Evolutionary conservation across 2,113 vertebrate genomes (phyloP).

Genomic region (Copsychus sechellarum): DNA sequence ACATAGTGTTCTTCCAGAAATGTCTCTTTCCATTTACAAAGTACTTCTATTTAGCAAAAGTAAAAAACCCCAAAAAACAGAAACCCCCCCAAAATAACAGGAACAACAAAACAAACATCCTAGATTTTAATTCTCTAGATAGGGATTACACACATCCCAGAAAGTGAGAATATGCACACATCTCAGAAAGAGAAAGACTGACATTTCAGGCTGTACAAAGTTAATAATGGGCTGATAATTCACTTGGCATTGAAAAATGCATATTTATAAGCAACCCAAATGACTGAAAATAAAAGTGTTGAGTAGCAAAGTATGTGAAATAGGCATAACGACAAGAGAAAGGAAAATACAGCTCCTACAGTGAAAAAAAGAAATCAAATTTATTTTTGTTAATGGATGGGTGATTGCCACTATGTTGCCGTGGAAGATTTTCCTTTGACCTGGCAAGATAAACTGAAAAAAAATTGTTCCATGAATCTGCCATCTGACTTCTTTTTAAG

Average conservation of each 20-base stretch:
- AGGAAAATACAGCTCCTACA: constrained; percentile 51
- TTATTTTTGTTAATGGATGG: constrained; percentile 16
- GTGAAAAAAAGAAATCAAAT: constrained; percentile 43
- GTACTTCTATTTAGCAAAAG: constrained; percentile 38
- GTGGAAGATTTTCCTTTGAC: constrained; percentile 47
- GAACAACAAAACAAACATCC: not conserved
- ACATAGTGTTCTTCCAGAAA: constrained; percentile 37
- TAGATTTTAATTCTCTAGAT: constrained; percentile 43
- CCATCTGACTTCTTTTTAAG: not conserved
- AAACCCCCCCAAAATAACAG: not conserved
- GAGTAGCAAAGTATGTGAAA: constrained; percentile 60
- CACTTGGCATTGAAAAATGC: constrained; percentile 56
- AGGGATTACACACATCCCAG: not conserved
- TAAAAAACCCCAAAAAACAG: not conserved
- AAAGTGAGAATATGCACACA: not conserved
- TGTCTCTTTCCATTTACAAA: constrained; percentile 18
- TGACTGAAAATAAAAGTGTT: constrained; percentile 64
- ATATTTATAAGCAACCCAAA: constrained; percentile 69
- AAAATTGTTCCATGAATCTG: constrained; percentile 22
- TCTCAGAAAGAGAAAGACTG: constrained; percentile 6
- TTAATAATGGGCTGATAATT: constrained; percentile 64
- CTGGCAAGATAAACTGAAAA: constrained; percentile 39
- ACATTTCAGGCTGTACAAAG: constrained; percentile 20
- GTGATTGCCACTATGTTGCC: constrained; percentile 50
- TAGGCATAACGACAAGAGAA: constrained; percentile 57